Evolutionary conservation across 2,888 invertebrate species (phyloP).

Genomic region (Melinaea marsaeus): DNA sequence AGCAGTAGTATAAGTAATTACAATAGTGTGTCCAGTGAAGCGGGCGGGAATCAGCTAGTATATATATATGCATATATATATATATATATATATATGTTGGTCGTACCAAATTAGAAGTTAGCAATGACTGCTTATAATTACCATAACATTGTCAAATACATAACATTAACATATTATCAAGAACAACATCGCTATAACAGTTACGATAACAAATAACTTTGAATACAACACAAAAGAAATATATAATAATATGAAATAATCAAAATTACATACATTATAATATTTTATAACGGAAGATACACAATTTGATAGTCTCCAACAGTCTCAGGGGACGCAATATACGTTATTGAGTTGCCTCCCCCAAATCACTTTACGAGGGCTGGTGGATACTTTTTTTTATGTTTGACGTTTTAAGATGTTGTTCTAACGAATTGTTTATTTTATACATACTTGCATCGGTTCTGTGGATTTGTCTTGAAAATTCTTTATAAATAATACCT

Average conservation of each 20-base stretch:
- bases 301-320: not conserved
- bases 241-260: not conserved
- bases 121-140: no score
- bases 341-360: slow-evolving; percentile 33
- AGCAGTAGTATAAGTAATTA: no score
- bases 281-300: not conserved
- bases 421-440: not conserved
- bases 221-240: not conserved
- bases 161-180: no score
- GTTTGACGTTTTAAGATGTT: slow-evolving; percentile 1
- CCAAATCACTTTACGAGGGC: slow-evolving; percentile 48
- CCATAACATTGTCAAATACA: no score
- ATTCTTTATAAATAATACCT: not conserved
- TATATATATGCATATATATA: no score
- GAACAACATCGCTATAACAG: not conserved
- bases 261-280: no score
- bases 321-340: slow-evolving; percentile 26
- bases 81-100: no score
- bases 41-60: no score
- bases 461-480: not conserved
- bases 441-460: not conserved
- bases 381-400: slow-evolving; percentile 15
- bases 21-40: no score
- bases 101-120: no score
- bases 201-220: slow-evolving; percentile 3